Evolutionary conservation across 2,888 invertebrate species (phyloP).

Genomic region (Plagiodera versicolora): DNA sequence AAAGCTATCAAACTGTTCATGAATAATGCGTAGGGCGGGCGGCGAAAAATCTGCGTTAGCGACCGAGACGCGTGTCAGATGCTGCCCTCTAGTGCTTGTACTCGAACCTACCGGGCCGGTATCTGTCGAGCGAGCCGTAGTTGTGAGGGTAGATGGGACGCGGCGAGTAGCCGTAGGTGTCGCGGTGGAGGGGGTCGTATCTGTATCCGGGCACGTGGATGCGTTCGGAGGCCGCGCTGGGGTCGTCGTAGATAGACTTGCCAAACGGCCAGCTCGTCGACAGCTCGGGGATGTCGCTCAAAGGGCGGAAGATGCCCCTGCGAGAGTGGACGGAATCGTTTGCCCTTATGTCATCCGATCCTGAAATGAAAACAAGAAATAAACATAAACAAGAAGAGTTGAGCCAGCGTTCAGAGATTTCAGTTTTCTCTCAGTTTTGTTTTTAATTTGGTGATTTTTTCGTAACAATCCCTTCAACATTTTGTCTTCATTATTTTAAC

Average conservation of each 20-base stretch:
- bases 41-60: constrained; percentile 34
- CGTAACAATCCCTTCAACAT: too few species aligned
- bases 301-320: constrained; percentile 63
- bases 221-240: constrained; percentile 77
- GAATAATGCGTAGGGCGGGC: constrained; percentile 17
- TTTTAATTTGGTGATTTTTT: too few species aligned
- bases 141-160: constrained; percentile 85
- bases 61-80: constrained; percentile 16
- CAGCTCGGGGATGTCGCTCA: constrained; percentile 77
- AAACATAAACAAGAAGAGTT: too few species aligned
- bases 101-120: constrained; percentile 78
- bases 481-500: too few species aligned
- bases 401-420: too few species aligned
- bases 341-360: constrained; percentile 90
- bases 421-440: too few species aligned
- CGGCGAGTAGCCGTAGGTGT: constrained; percentile 87
- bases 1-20: constrained; percentile 35
- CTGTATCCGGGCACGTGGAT: constrained; percentile 88
- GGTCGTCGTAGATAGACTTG: constrained; percentile 89
- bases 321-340: constrained; percentile 68
- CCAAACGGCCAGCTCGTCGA: constrained; percentile 71
- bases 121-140: constrained; percentile 74
- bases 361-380: constrained; percentile 58
- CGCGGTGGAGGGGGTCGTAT: constrained; percentile 87
- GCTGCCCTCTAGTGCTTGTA: constrained; percentile 46